These are phyloP conservation scores for Crematogaster levior DNA, from an alignment of 2,888 invertebrate species.

Conservation along the genomic window DNA sequence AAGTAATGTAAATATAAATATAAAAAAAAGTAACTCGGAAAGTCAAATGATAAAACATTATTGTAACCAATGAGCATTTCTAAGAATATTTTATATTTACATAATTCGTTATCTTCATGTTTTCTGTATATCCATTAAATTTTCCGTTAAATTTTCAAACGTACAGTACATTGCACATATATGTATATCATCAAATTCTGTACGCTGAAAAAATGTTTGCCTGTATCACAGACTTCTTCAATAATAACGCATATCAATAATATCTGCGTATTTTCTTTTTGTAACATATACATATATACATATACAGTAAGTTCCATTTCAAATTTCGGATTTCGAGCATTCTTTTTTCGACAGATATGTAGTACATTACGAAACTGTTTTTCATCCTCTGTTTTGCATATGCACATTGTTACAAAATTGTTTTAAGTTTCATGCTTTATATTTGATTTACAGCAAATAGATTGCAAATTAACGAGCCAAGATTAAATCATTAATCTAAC, in stretches of 20 bases:
- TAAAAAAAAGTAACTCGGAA: slow-evolving; percentile 65
- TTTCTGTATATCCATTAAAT: slow-evolving; percentile 20
- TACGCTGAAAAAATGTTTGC: slow-evolving; percentile 67
- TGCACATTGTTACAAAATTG: too few species aligned
- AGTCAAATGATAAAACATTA: slow-evolving; percentile 58
- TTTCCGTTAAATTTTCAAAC: slow-evolving; percentile 20
- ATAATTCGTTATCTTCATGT: slow-evolving; percentile 1
- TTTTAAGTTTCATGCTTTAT: background rate
- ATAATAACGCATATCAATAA: slow-evolving; percentile 52
- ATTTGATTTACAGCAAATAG: slow-evolving; percentile 1
- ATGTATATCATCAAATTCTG: slow-evolving; percentile 47
- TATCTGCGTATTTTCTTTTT: slow-evolving; percentile 2
- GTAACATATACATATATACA: slow-evolving; percentile 1
- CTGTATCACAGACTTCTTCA: slow-evolving; percentile 69
- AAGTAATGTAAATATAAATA: too few species aligned
- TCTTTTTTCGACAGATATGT: background rate
- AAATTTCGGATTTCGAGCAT: slow-evolving; percentile 2
- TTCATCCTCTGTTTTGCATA: background rate
- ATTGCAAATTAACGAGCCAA: background rate
- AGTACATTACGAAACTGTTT: slow-evolving; percentile 1
- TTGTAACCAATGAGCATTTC: slow-evolving; percentile 58
- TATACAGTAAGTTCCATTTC: background rate
- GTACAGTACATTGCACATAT: slow-evolving; percentile 14
- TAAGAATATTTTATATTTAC: slow-evolving; percentile 21
- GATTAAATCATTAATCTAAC: background rate